Evolutionary conservation across 1,140 invertebrate species (phyloP).

Genomic region (Samia ricini): DNA sequence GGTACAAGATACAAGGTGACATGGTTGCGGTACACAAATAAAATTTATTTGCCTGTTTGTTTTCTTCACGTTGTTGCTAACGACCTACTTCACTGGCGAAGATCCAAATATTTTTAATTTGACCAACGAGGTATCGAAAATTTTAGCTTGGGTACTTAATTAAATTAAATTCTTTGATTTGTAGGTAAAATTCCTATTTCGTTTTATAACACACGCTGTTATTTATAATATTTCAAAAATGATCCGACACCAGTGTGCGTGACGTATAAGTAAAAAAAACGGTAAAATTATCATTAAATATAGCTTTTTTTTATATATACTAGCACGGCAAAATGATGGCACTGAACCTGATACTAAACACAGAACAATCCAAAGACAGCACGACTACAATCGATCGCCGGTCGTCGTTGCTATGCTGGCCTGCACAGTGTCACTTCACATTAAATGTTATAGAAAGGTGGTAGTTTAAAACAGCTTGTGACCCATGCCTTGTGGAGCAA

Average conservation of each 20-base stretch:
- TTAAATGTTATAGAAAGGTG: too few relatives aligned
- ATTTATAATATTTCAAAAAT: not conserved
- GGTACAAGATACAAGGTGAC: not conserved
- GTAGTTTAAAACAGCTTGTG: too few relatives aligned
- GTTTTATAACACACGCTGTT: too few relatives aligned
- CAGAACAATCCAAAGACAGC: too few relatives aligned
- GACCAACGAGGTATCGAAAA: conserved; percentile 16
- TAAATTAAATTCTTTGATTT: not conserved
- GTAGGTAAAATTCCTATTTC: too few relatives aligned
- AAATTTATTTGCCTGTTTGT: conserved; percentile 29
- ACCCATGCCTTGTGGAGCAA: too few relatives aligned
- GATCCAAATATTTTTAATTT: conserved; percentile 30
- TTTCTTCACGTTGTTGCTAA: conserved; percentile 28
- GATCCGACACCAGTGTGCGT: not conserved
- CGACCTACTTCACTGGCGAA: conserved; percentile 26
- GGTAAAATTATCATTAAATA: not conserved
- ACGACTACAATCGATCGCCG: too few relatives aligned
- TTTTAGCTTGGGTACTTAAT: not conserved
- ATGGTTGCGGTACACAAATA: conserved; percentile 6
- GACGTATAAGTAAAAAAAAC: not conserved
- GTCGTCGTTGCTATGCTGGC: too few relatives aligned
- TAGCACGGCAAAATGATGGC: too few relatives aligned
- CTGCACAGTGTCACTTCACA: too few relatives aligned
- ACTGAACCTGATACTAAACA: too few relatives aligned
- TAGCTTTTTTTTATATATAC: too few relatives aligned